Conservation (phyloP, 2,797 vertebrate species). For the Acanthurus lineatus region DNA sequence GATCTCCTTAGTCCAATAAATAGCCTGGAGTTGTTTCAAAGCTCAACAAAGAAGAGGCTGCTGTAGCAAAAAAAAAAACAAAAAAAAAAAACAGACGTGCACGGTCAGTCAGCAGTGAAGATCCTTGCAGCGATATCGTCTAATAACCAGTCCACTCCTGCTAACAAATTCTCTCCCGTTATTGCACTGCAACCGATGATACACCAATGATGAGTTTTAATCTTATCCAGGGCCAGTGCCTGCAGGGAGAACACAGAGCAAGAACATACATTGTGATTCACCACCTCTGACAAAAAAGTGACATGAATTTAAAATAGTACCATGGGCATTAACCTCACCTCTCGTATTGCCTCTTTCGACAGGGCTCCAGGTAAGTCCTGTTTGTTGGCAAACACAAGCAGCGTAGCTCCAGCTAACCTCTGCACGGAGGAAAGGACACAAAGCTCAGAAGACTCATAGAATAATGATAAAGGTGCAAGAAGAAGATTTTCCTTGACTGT, state of each 20-base stretch:
- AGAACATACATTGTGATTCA: not conserved
- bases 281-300: not conserved
- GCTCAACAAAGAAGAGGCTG: not conserved
- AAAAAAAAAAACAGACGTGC: not conserved
- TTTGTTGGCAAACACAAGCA: conserved; percentile 92
- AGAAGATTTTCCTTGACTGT: no score
- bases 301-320: no score
- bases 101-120: conserved; percentile 88
- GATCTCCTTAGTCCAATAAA: not conserved
- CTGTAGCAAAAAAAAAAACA: not conserved
- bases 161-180: conserved; percentile 90
- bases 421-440: conserved; percentile 58
- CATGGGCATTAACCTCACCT: conserved; percentile 37
- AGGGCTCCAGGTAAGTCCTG: conserved; percentile 78
- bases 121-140: conserved; percentile 91
- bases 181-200: conserved; percentile 92
- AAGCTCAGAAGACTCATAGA: not conserved
- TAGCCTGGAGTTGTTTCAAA: not conserved
- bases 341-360: conserved; percentile 72
- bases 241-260: conserved; percentile 52
- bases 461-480: not conserved
- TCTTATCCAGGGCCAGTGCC: conserved; percentile 88
- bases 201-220: conserved; percentile 93
- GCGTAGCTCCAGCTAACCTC: conserved; percentile 91
- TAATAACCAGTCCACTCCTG: conserved; percentile 91